Percentiles rank a stretch among this genome's conserved stretches.
Conservation (phyloP, 1,140 invertebrate species). For the Branchinecta lynchi region DNA sequence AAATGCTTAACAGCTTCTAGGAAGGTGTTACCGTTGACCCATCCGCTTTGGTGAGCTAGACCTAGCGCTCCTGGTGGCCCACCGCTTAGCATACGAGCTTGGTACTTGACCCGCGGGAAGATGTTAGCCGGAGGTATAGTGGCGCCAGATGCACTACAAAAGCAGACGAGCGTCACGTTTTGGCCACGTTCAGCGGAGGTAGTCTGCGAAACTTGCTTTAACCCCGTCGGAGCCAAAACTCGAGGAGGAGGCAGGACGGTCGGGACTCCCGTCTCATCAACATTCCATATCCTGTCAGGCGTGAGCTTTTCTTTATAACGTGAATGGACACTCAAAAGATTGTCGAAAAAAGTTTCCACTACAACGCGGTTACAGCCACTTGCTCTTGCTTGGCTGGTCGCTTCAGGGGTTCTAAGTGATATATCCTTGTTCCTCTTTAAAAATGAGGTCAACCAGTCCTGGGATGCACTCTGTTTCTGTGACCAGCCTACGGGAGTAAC, state of each 20-base stretch:
- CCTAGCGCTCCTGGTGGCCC: constrained; percentile 29
- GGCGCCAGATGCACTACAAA: constrained; percentile 30
- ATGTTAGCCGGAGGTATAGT: constrained; percentile 32
- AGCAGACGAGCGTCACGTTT: constrained; percentile 29
- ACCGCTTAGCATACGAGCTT: constrained; percentile 33
- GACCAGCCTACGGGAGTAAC: background rate
- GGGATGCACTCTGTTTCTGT: constrained; percentile 3
- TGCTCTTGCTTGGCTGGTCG: background rate
- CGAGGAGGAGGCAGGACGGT: constrained; percentile 29
- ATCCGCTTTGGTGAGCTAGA: constrained; percentile 22
- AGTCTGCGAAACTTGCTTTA: constrained; percentile 31
- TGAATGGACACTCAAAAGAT: constrained; percentile 23
- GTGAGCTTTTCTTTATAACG: constrained; percentile 21
- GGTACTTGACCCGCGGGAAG: constrained; percentile 30
- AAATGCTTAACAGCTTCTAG: constrained; percentile 28
- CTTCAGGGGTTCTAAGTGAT: background rate
- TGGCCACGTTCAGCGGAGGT: constrained; percentile 31
- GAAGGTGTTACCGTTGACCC: constrained; percentile 27
- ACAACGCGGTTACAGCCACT: constrained; percentile 6
- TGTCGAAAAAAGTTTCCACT: constrained; percentile 17
- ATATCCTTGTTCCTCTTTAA: background rate
- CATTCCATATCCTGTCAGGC: constrained; percentile 28
- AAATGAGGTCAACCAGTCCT: constrained; percentile 13
- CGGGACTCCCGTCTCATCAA: constrained; percentile 31
- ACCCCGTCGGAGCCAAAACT: constrained; percentile 24